Conservation (phyloP, 1,140 invertebrate species). For the Hydropsyche tenuis region DNA sequence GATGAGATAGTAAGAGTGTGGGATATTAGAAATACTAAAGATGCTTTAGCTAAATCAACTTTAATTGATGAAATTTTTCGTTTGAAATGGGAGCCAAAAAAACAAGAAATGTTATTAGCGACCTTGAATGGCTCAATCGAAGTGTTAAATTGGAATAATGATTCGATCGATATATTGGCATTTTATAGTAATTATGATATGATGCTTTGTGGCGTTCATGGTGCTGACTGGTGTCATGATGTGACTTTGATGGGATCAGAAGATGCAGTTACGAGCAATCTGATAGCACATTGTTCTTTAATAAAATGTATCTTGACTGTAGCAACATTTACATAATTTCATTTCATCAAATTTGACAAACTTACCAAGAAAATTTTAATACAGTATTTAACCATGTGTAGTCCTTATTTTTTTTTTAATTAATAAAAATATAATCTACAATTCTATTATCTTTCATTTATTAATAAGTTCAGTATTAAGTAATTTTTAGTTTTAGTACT, state of each 20-base stretch:
- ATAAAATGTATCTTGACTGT: constrained; percentile 74
- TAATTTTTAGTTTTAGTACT: too few species aligned
- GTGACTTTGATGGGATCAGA: constrained; percentile 48
- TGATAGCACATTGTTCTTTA: constrained; percentile 83
- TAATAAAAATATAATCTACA: too few species aligned
- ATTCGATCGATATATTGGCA: constrained; percentile 53
- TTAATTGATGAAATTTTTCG: constrained; percentile 87
- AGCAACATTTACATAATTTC: constrained; percentile 52
- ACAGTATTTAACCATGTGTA: too few species aligned
- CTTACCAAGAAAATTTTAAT: too few species aligned
- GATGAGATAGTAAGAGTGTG: constrained; percentile 83
- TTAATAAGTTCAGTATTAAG: too few species aligned
- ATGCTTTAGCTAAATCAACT: constrained; percentile 63
- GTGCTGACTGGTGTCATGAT: constrained; percentile 78
- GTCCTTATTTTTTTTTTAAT: too few species aligned
- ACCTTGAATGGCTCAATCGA: constrained; percentile 90
- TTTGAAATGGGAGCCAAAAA: constrained; percentile 80
- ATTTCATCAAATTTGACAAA: too few species aligned
- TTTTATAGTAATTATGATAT: constrained; percentile 76
- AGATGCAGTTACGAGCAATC: constrained; percentile 49
- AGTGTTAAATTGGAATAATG: constrained; percentile 63
- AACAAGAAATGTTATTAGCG: constrained; percentile 67
- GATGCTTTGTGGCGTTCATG: constrained; percentile 87
- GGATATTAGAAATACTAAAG: constrained; percentile 78
- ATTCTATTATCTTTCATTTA: too few species aligned